Percentiles rank a stretch among this genome's conserved stretches.
phyloP scores from a whole-genome alignment of 2,113 vertebrate genomes.

The Papio anubis region DNA sequence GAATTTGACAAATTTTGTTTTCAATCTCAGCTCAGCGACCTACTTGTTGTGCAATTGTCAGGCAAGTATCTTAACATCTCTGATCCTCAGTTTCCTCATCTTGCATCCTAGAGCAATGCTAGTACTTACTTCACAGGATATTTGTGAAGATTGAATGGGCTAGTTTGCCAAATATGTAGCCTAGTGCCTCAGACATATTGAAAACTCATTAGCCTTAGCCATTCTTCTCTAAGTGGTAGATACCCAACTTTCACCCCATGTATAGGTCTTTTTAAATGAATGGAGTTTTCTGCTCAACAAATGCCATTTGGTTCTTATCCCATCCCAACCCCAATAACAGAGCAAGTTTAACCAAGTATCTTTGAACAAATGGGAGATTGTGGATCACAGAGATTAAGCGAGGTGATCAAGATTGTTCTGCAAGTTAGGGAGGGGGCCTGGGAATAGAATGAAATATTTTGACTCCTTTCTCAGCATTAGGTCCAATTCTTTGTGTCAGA shows the following conservation, averaged over 20 bases:
- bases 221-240: not conserved
- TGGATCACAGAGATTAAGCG: not conserved
- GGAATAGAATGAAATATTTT: not conserved
- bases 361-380: not conserved
- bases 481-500: not conserved
- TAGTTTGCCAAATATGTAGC: not conserved
- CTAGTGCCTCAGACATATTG: not conserved
- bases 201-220: not conserved
- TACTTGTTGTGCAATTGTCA: not conserved
- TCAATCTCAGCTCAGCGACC: not conserved
- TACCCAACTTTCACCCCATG: too few relatives aligned
- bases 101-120: not conserved
- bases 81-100: not conserved
- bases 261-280: not conserved
- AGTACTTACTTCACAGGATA: not conserved
- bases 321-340: not conserved
- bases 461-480: not conserved
- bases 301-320: not conserved
- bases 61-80: not conserved
- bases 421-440: not conserved
- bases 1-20: constrained; percentile 3
- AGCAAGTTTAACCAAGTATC: not conserved
- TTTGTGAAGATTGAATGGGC: not conserved
- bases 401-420: not conserved
- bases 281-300: not conserved